Conservation (phyloP, 2,888 invertebrate species). For the Mesorhabditis sp. region DNA sequence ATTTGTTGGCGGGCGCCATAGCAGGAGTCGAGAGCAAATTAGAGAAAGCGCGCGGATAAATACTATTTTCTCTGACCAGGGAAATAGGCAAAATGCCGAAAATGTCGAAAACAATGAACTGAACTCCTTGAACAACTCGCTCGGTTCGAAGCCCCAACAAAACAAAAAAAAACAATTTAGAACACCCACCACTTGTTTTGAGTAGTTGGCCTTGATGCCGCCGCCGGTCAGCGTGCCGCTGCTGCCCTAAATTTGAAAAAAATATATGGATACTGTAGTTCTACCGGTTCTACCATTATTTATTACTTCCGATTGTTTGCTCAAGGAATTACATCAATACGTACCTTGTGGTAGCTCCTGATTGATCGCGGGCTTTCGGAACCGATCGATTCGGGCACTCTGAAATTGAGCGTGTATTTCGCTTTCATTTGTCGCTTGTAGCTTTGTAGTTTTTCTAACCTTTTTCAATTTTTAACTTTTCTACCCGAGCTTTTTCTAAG, state of each 20-base stretch:
- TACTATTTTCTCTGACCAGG: too few species aligned
- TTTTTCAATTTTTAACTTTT: too few species aligned
- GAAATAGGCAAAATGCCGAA: too few species aligned
- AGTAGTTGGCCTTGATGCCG: background rate
- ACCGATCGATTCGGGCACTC: slow-evolving; percentile 3
- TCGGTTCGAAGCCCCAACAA: background rate
- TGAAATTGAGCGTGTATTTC: background rate
- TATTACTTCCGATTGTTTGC: background rate
- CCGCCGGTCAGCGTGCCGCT: slow-evolving; percentile 3
- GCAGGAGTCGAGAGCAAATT: too few species aligned
- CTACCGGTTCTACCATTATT: background rate
- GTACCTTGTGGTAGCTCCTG: slow-evolving; percentile 2
- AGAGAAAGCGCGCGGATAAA: too few species aligned
- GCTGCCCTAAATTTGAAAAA: slow-evolving; percentile 2
- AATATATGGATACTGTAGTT: background rate
- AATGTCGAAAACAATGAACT: background rate
- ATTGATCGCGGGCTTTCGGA: background rate
- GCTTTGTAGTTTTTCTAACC: too few species aligned
- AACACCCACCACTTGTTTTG: background rate
- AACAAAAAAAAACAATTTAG: background rate
- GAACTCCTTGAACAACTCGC: background rate
- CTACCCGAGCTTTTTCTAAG: too few species aligned
- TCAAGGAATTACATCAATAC: background rate
- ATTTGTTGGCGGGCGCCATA: too few species aligned
- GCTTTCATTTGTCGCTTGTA: too few species aligned